Percentiles rank a stretch among this genome's conserved stretches.
phyloP scores from a whole-genome alignment of 2,888 invertebrate genomes.

The Ennomos fuscantarius region DNA sequence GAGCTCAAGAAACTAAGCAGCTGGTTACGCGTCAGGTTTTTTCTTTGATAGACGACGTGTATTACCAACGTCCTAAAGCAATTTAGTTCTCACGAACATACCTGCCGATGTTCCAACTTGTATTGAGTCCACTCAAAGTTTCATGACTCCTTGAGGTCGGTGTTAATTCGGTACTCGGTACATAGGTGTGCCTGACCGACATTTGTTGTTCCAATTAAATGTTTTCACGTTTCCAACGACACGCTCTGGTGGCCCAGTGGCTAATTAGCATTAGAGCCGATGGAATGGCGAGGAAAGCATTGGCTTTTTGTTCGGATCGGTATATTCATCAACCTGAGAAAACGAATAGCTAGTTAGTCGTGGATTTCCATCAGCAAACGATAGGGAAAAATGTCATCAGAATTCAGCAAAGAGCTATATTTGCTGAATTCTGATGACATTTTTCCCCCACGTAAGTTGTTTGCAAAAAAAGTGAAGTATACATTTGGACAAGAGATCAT shows the following conservation, averaged over 20 bases:
- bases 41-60: too few relatives aligned
- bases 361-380: neutral
- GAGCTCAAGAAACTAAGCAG: too few relatives aligned
- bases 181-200: conserved; percentile 49
- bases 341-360: neutral
- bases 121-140: conserved; percentile 21
- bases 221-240: conserved; percentile 45
- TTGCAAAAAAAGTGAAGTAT: too few relatives aligned
- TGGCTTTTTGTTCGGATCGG: neutral
- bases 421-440: too few relatives aligned
- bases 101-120: conserved; percentile 11
- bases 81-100: conserved; percentile 12
- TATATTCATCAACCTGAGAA: neutral
- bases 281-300: conserved; percentile 24
- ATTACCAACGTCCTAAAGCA: neutral
- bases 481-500: too few relatives aligned
- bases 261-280: conserved; percentile 41
- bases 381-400: too few relatives aligned
- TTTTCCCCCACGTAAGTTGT: too few relatives aligned
- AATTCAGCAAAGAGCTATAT: neutral
- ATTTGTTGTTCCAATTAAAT: conserved; percentile 50
- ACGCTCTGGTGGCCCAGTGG: conserved; percentile 38
- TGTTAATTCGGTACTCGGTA: neutral
- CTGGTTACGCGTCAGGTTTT: too few relatives aligned
- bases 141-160: conserved; percentile 16